These are phyloP conservation scores for Diorhabda elongata DNA, from an alignment of 1,140 invertebrate species.

Conservation along the genomic window DNA sequence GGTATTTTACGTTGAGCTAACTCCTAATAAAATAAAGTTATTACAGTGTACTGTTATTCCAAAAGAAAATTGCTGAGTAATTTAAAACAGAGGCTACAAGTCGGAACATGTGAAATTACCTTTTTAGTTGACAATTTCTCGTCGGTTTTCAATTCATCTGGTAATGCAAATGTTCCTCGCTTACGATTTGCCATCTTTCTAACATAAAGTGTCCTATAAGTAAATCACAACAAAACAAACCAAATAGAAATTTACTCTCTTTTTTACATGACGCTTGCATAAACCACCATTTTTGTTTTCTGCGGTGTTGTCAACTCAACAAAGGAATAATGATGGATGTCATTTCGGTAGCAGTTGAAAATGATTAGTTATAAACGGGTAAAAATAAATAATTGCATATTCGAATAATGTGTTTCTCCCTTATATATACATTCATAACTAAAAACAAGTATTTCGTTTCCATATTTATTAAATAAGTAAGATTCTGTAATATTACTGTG, in stretches of 20 bases:
- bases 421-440: too few species aligned
- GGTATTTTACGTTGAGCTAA: conserved; percentile 23
- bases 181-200: conserved; percentile 17
- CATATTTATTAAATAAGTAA: too few species aligned
- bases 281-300: not conserved
- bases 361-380: too few species aligned
- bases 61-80: not conserved
- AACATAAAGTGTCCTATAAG: not conserved
- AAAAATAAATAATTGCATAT: too few species aligned
- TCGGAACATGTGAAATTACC: conserved; percentile 17
- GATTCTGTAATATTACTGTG: too few species aligned
- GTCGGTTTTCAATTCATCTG: conserved; percentile 22
- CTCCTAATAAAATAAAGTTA: conserved; percentile 23
- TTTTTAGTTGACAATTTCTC: conserved; percentile 27
- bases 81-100: not conserved
- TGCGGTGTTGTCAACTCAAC: too few species aligned
- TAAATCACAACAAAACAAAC: not conserved
- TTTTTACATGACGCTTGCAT: conserved; percentile 7
- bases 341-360: too few species aligned
- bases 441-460: too few species aligned
- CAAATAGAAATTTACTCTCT: not conserved
- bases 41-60: not conserved
- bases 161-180: conserved; percentile 17
- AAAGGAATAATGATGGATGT: too few species aligned
- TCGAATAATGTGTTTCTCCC: too few species aligned